Base-by-base conservation (phyloP, 2,113 vertebrate species). In the Protomyctophum bolini region DNA sequence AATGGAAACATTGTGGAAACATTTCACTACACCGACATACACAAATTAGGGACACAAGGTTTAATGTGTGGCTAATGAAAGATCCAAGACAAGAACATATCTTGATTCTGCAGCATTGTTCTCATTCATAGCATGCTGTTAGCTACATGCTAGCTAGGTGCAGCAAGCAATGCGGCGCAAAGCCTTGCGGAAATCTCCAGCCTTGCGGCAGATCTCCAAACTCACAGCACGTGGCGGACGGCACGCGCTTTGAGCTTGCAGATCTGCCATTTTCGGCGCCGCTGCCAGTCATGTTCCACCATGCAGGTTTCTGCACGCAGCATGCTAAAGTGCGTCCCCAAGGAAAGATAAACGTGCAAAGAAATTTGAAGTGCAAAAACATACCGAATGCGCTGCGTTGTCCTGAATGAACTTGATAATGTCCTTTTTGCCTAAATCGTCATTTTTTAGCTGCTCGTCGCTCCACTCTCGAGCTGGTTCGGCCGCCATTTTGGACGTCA, bases 341-440 rank as follows among this genome's bases (percentile, higher is more conserved):
- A 41, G 33, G 33, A 41, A 41, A 41, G 3, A 41, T 6, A 55
- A 6, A 4, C 3, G 7, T 6, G 0, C 6, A 45, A 8, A 8
- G 0, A 15, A 21, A 1, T 5, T 33, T 4, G 6, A n/a, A 0
- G 47, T 1, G 12, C 10, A 0, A 48, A 21, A 47, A 73, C 91
- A 11, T 92, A 98, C 97, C 95, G 95, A 94, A 72, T 97, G 94
- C 5, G 96, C 93, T 6, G 93, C 96, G 78, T 96, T 93, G 56
- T 97, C 94, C 92, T 98, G 96, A 1, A 98, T 92, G 89, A 98
- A 99, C 76, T 93, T 95, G 86, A 98, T 97, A 10, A 99, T 81
- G 49, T 98, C 96, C 85, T 97, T 97, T 91, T 99, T 99, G 33
- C 95, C 89, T 48, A 99, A 88, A 81, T 95, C 94, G 5, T 98